Percentiles rank a stretch among this genome's conserved stretches.
phyloP scores from a whole-genome alignment of 2,888 invertebrate species.

The Quadroppia sp. region DNA sequence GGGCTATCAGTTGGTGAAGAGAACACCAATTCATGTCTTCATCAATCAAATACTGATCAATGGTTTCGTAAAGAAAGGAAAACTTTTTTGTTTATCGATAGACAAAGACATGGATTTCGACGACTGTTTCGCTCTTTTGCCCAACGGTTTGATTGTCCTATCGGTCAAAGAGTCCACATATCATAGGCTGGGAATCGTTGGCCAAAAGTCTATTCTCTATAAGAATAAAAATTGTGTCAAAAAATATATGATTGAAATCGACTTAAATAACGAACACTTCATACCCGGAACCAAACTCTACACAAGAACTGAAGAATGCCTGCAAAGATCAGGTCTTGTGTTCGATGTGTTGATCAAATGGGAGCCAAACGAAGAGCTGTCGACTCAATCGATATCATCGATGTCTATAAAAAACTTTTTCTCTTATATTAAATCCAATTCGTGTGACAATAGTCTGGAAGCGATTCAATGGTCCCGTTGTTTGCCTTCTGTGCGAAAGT shows the following conservation, averaged over 20 bases:
- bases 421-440: conserved; percentile 36
- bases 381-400: conserved; percentile 25
- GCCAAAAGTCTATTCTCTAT: conserved; percentile 38
- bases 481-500: conserved; percentile 14
- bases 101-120: conserved; percentile 36
- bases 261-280: conserved; percentile 21
- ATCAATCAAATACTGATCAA: conserved; percentile 11
- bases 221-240: conserved; percentile 35
- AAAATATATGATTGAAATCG: conserved; percentile 42
- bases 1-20: neutral
- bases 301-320: conserved; percentile 33
- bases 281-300: conserved; percentile 32
- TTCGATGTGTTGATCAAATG: conserved; percentile 43
- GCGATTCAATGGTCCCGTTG: conserved; percentile 6
- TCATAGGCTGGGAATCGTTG: conserved; percentile 38
- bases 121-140: conserved; percentile 34
- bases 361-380: conserved; percentile 29
- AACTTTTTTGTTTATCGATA: conserved; percentile 7
- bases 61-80: conserved; percentile 5
- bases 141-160: conserved; percentile 25
- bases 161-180: conserved; percentile 42
- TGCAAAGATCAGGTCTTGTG: conserved; percentile 34
- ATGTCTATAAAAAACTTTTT: conserved; percentile 41
- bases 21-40: neutral
- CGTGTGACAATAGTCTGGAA: conserved; percentile 1